phyloP scores from a whole-genome alignment of 2,888 invertebrate genomes.

The Drosophila seclusa region DNA sequence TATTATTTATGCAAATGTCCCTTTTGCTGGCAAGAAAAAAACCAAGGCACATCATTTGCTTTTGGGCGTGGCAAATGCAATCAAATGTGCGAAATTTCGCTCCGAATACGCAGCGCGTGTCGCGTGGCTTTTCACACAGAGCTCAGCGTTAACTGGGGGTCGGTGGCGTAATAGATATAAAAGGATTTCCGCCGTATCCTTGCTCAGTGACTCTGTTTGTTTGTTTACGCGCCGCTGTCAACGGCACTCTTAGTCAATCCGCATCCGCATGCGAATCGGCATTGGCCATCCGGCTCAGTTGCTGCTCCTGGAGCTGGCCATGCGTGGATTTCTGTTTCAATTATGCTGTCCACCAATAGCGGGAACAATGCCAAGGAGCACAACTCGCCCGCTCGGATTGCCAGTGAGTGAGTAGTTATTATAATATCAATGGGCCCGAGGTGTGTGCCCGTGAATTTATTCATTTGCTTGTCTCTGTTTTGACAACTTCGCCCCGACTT shows the following conservation, averaged over 20 bases:
- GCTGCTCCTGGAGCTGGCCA: slow-evolving; percentile 60
- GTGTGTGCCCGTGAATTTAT: slow-evolving; percentile 77
- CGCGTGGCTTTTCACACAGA: slow-evolving; percentile 64
- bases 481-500: slow-evolving; percentile 67
- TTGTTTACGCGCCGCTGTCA: slow-evolving; percentile 61
- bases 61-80: slow-evolving; percentile 33
- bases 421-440: slow-evolving; percentile 76
- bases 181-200: slow-evolving; percentile 59
- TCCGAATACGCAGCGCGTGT: slow-evolving; percentile 40
- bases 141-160: slow-evolving; percentile 32
- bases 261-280: slow-evolving; percentile 22
- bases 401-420: slow-evolving; percentile 59
- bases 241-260: slow-evolving; percentile 60
- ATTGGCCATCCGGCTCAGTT: slow-evolving; percentile 15
- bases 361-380: slow-evolving; percentile 12
- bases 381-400: slow-evolving; percentile 3
- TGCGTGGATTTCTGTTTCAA: slow-evolving; percentile 79
- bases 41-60: slow-evolving; percentile 5
- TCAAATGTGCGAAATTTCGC: slow-evolving; percentile 44
- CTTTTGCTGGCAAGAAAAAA: slow-evolving; percentile 15
- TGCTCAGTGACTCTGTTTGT: slow-evolving; percentile 43
- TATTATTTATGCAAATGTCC: slow-evolving; percentile 79
- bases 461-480: slow-evolving; percentile 76
- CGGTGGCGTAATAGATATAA: slow-evolving; percentile 72
- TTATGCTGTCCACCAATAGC: slow-evolving; percentile 55